Percentiles rank a stretch among this genome's conserved stretches.
These are phyloP conservation scores for Chlorops oryzae DNA, from an alignment of 1,140 invertebrate genomes.

Conservation along the genomic window DNA sequence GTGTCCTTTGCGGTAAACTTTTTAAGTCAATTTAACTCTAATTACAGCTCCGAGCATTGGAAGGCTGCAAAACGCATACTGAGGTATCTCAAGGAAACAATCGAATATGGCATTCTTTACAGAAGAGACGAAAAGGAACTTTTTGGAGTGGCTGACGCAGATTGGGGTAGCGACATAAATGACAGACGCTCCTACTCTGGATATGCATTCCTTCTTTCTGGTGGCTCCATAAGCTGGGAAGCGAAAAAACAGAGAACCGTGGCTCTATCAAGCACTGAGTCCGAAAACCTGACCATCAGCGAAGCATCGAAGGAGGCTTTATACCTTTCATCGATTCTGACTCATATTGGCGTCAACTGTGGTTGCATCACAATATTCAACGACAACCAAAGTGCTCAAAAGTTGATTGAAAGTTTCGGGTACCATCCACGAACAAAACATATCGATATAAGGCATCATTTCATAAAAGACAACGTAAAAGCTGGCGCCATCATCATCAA, in stretches of 20 bases:
- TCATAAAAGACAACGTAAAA: too few relatives aligned
- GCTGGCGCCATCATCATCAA: conserved; percentile 3
- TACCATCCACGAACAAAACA: too few relatives aligned
- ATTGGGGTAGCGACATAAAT: conserved; percentile 33
- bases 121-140: background rate
- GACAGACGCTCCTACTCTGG: conserved; percentile 36
- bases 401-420: too few relatives aligned
- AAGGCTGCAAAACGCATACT: conserved; percentile 46
- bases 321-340: too few relatives aligned
- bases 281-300: conserved; percentile 40
- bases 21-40: conserved; percentile 48
- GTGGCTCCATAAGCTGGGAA: too few relatives aligned
- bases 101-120: conserved; percentile 18
- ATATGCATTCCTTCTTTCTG: too few relatives aligned
- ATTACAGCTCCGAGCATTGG: conserved; percentile 41
- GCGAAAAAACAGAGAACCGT: conserved; percentile 26
- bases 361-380: too few relatives aligned
- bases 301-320: conserved; percentile 32
- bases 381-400: too few relatives aligned
- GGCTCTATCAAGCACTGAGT: conserved; percentile 38
- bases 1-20: conserved; percentile 47
- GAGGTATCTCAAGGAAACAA: conserved; percentile 46
- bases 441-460: too few relatives aligned
- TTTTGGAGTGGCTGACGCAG: conserved; percentile 25
- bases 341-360: too few relatives aligned